Evolutionary conservation across 2,797 vertebrate species (phyloP).

Genomic region (Orientallactaga sibirica): DNA sequence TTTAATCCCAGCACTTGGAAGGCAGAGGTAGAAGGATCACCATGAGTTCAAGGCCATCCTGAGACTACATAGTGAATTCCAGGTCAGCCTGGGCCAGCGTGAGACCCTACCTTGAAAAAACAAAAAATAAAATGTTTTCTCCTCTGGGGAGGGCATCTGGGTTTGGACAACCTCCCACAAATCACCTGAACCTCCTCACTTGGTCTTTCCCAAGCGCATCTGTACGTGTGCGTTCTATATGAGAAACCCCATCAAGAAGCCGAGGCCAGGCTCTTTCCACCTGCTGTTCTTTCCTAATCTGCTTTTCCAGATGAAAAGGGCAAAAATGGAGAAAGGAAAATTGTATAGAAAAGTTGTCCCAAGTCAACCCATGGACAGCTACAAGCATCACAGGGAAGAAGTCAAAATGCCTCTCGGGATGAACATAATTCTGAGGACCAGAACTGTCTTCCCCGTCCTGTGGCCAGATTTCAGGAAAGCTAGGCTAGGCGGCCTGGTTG

Average conservation of each 20-base stretch:
- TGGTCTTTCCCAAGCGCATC: neutral
- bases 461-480: conserved; percentile 21
- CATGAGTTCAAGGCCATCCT: no score
- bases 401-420: neutral
- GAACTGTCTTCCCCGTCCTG: neutral
- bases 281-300: neutral
- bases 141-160: neutral
- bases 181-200: neutral
- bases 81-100: no score
- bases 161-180: neutral
- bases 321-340: neutral
- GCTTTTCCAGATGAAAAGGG: neutral
- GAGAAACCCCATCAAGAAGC: neutral
- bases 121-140: neutral
- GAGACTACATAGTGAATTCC: no score
- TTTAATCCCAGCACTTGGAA: no score
- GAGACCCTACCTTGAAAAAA: neutral
- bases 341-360: neutral
- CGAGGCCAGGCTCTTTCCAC: neutral
- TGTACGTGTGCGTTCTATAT: neutral
- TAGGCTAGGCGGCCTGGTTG: neutral
- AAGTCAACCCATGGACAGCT: neutral
- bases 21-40: no score
- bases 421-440: neutral
- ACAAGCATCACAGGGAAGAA: neutral